Evolutionary conservation across 2,888 invertebrate genomes (phyloP), one percentile per base, ranked within the genome.

Genomic region (Meta bourneti): DNA sequence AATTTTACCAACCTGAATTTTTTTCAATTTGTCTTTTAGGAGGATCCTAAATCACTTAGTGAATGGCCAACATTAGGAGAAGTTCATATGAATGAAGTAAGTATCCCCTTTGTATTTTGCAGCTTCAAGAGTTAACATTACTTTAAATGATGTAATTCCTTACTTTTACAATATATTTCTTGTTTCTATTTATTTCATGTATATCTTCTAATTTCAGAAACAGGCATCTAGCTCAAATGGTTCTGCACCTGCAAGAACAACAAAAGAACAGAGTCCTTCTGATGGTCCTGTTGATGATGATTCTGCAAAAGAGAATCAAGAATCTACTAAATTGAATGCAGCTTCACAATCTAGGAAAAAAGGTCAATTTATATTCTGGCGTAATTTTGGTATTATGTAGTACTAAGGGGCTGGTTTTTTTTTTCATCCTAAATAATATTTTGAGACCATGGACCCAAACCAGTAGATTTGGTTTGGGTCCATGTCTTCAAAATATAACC

Each of bases 11-110:
- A 34, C 34, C 34, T 34, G 1, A 2, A 61, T 61, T 72, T 5
- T 7, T 19, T n/a, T 6, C 0, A 7, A 20, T 72, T 72, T 72
- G 6, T 71, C 49, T 84, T 81, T 48, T 78, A 91, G 91, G 91
- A 91, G 20, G 91, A 93, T 69, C 13, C 87, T 19, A 91, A 86
- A 86, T 91, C 93, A 82, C 91, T 92, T 49, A 90, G 92, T 74
- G 93, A 93, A 81, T 93, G 93, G 93, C 93, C 93, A 54, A 93
- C 93, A 34, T 90, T 93, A 69, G 92, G 89, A 20, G 93, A 93
- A 91, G 93, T 93, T 52, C 93, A 92, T 84, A 93, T 92, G 90
- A 92, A 91, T 81, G 93, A 93, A 78, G 93, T 93, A 91, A 19
- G 51, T 61, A 34, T 34, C 34, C 34, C 34, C 1, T 34, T 34